Conservation (phyloP, 2,888 invertebrate genomes). For the Cactoblastis cactorum region DNA sequence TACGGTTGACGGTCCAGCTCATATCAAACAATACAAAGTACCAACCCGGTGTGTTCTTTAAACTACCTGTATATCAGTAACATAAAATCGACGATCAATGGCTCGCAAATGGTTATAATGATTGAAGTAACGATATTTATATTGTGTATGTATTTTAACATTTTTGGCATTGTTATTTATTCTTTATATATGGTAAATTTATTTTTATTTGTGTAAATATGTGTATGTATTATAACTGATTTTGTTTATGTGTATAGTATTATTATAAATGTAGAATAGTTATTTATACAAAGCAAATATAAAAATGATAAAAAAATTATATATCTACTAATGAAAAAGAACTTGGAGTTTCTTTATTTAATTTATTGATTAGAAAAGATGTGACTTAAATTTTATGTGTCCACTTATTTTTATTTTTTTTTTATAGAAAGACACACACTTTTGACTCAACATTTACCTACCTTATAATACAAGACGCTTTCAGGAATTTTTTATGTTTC, state of each 20-base stretch:
- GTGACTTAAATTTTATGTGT: background rate
- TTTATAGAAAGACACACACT: no score
- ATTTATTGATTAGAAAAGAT: background rate
- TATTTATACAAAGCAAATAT: slow-evolving; percentile 18
- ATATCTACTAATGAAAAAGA: background rate
- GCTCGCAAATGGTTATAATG: slow-evolving; percentile 10
- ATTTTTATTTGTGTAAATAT: slow-evolving; percentile 13
- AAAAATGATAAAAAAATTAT: slow-evolving; percentile 18
- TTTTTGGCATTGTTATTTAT: slow-evolving; percentile 33
- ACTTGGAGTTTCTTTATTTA: background rate
- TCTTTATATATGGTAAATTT: slow-evolving; percentile 23
- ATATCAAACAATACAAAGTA: slow-evolving; percentile 53
- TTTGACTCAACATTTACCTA: no score
- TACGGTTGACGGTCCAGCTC: slow-evolving; percentile 48
- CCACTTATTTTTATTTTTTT: no score
- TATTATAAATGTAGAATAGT: slow-evolving; percentile 22
- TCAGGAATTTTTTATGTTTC: no score
- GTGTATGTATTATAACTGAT: slow-evolving; percentile 28
- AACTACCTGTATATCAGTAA: slow-evolving; percentile 15
- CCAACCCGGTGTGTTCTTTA: slow-evolving; percentile 57
- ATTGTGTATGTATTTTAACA: slow-evolving; percentile 18
- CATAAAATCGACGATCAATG: background rate
- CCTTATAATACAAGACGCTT: no score
- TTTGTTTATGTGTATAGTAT: slow-evolving; percentile 27
- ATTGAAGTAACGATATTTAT: slow-evolving; percentile 8